Evolutionary conservation across 2,797 vertebrate genomes (phyloP), one percentile per base, ranked within the genome.

Genomic region (Phoebastria nigripes): DNA sequence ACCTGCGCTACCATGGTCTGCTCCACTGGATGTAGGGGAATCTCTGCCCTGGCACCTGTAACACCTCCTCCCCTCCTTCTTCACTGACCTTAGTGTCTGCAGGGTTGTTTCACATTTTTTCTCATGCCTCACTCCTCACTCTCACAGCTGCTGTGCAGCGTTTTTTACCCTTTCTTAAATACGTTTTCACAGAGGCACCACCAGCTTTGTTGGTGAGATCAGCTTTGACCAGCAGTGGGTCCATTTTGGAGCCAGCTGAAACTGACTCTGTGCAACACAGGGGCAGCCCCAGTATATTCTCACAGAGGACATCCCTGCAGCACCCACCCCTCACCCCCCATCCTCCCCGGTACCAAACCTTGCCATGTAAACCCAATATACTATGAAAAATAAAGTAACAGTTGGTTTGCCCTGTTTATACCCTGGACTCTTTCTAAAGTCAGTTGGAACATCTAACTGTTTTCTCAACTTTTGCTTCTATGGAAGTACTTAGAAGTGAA

Each of bases 281-380:
- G 21, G 24, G 28, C 63, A 69, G 12, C 14, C 46, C 46, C 15
- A 39, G 35, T 9, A 44, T 59, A 2, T 15, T 86, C 21, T 47
- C 31, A 56, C n/a, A 80, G 21, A 73, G 15, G 2, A 21, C 20
- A 69, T 6, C n/a, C 19, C 22, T n/a, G 11, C 9, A 54, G 37
- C 28, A 76, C 15, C 22, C 15, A 9, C 4, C 15, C 7, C 4
- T 37, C 37, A 37, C 24, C 41, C 41, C 41, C 9, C 41, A 17
- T 7, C 15, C 8, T 4, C 10, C 1, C 19, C 16, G 1, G 12
- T 20, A 46, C n/a, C 25, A 77, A 89, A 61, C 11, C 1, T 2
- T 44, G 29, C 29, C 28, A 39, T 0, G 0, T 31, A 59, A 82
- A 47, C 58, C 19, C 4, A 62, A 62, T 26, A 28, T 6, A 44